Conservation (phyloP, 1,140 invertebrate species). For the Hypothenemus hampei region DNA sequence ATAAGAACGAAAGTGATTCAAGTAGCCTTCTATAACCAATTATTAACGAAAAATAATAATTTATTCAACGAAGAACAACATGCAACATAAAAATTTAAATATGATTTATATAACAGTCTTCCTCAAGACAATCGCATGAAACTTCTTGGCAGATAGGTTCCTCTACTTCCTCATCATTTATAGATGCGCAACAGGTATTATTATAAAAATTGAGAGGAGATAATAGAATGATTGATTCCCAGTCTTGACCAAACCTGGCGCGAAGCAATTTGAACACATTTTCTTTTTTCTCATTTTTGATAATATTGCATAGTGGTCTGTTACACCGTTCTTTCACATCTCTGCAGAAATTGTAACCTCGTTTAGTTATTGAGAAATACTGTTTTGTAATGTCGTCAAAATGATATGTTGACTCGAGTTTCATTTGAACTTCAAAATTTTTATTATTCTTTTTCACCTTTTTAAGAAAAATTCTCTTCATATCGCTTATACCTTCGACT, state of each 20-base stretch:
- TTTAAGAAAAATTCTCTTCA: constrained; percentile 1
- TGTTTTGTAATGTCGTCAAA: not conserved
- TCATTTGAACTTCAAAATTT: too few species aligned
- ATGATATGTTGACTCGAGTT: not conserved
- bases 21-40: too few species aligned
- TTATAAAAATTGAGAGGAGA: not conserved
- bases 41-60: too few species aligned
- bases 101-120: too few species aligned
- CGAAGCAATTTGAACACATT: not conserved
- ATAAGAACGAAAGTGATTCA: too few species aligned
- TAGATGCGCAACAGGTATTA: too few species aligned
- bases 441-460: too few species aligned
- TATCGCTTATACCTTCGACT: not conserved
- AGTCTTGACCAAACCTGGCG: not conserved
- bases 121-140: too few species aligned
- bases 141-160: too few species aligned
- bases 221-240: not conserved
- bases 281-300: not conserved
- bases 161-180: too few species aligned
- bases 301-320: not conserved
- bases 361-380: not conserved
- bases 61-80: too few species aligned
- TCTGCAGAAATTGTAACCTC: not conserved
- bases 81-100: too few species aligned
- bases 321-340: constrained; percentile 1